A percentile compares a stretch with the other conserved stretches of the same genome.
phyloP scores from a whole-genome alignment of 2,113 vertebrate species.

The Felis chaus region DNA sequence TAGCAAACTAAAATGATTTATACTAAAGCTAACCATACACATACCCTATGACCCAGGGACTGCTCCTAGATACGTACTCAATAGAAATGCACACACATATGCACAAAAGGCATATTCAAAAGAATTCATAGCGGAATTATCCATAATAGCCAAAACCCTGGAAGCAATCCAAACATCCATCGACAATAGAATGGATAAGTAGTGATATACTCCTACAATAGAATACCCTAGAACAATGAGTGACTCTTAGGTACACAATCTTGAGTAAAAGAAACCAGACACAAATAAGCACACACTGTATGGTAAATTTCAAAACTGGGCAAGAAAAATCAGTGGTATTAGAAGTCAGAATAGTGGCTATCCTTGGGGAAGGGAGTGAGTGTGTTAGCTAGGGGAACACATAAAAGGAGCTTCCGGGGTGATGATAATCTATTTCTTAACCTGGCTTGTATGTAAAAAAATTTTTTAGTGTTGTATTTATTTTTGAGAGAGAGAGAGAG shows the following conservation, averaged over 20 bases:
- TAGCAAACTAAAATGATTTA: conserved; percentile 43
- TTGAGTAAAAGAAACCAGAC: background rate
- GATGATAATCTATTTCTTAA: background rate
- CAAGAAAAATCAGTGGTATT: background rate
- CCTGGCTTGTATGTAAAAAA: background rate
- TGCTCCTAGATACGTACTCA: background rate
- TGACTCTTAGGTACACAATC: background rate
- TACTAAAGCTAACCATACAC: background rate
- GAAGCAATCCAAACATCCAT: background rate
- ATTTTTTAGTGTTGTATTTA: no score
- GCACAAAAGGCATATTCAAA: background rate
- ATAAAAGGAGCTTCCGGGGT: background rate
- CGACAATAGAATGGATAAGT: background rate
- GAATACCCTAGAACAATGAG: background rate
- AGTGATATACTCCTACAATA: background rate
- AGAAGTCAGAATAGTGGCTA: background rate
- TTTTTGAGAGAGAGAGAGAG: no score
- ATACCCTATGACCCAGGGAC: background rate
- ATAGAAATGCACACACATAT: background rate
- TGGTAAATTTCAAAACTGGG: background rate
- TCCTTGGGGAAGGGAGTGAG: background rate
- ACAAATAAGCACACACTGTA: background rate
- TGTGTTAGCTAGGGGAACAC: background rate
- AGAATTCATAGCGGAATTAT: background rate
- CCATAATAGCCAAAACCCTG: background rate